Percentiles rank a stretch among this genome's conserved stretches.
Conservation (phyloP, 2,888 invertebrate species). For the Synergus gifuensis region DNA sequence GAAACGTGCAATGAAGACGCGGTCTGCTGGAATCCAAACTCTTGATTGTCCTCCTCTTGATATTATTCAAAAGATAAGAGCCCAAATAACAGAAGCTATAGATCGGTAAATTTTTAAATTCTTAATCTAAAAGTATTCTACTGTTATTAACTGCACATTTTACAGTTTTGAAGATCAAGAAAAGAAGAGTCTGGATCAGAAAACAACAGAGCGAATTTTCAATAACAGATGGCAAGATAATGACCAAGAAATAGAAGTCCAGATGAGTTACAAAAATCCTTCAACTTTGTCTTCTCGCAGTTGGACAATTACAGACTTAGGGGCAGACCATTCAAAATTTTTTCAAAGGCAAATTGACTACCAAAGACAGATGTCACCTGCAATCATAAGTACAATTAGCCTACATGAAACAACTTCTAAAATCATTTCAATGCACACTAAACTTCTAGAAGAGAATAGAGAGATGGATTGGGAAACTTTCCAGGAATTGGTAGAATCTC, state of each 20-base stretch:
- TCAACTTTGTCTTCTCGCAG: not conserved
- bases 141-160: not conserved
- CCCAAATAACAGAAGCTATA: not conserved
- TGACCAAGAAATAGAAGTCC: not conserved
- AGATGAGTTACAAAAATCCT: not conserved
- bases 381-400: not conserved
- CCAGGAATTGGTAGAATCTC: constrained; percentile 55
- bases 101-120: not conserved
- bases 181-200: not conserved
- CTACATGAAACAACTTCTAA: not conserved
- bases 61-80: not conserved
- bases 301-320: not conserved
- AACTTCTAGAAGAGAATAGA: constrained; percentile 57
- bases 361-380: not conserved
- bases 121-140: not conserved
- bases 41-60: not conserved
- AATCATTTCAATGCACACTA: constrained; percentile 3
- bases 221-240: too few relatives aligned
- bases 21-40: not conserved
- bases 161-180: not conserved
- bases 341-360: not conserved
- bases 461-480: constrained; percentile 65
- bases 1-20: not conserved
- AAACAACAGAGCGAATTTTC: too few relatives aligned
- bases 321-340: not conserved